These are phyloP conservation scores for Pomatostomus ruficeps DNA, from an alignment of 2,113 vertebrate genomes.

Conservation along the genomic window DNA sequence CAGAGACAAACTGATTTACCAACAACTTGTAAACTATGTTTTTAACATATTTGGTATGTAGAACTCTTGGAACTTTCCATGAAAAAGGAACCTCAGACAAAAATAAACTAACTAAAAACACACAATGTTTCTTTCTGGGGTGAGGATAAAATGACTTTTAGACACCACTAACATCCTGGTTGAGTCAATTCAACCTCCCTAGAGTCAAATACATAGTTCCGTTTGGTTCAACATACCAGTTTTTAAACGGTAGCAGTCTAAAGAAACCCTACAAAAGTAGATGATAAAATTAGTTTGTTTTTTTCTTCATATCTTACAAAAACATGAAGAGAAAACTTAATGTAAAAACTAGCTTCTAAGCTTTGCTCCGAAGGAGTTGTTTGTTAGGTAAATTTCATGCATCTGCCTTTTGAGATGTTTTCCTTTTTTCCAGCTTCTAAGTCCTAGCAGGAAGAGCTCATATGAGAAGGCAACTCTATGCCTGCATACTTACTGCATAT, in stretches of 20 bases:
- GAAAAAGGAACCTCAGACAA: not conserved
- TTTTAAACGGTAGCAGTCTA: not conserved
- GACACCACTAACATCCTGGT: not conserved
- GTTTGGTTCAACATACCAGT: not conserved
- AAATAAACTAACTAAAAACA: conserved; percentile 27
- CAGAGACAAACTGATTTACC: not conserved
- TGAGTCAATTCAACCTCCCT: conserved; percentile 3
- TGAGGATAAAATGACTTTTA: not conserved
- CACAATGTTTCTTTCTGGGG: not conserved
- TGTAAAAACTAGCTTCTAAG: not conserved
- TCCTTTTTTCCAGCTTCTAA: not conserved
- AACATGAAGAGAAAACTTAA: not conserved
- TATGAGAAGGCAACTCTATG: not conserved
- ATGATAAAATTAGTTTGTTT: fast-evolving
- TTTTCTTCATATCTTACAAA: not conserved
- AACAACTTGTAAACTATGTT: not conserved
- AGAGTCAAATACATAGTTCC: not conserved
- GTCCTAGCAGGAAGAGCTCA: not conserved
- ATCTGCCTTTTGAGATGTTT: not conserved
- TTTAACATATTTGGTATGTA: not conserved
- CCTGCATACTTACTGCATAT: not conserved
- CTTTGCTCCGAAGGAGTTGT: not conserved
- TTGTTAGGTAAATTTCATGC: not conserved
- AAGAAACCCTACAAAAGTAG: not conserved
- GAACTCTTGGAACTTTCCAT: not conserved